phyloP scores from a whole-genome alignment of 2,113 vertebrate species.

The Colius striatus region DNA sequence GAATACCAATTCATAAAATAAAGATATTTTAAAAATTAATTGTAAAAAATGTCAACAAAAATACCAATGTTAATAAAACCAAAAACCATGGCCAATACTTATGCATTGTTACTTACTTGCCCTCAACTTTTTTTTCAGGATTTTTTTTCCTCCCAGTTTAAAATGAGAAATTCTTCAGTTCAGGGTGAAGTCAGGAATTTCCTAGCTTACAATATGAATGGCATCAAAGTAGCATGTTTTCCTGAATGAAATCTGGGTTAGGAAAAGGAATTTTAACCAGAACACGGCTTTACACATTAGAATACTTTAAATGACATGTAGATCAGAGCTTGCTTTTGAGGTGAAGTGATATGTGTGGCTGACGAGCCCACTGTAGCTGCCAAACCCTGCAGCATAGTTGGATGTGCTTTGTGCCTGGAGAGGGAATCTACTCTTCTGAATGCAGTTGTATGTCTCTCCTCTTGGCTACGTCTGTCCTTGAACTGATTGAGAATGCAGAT shows the following conservation, averaged over 20 bases:
- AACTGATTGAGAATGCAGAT: neutral
- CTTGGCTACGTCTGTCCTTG: neutral
- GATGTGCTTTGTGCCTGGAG: neutral
- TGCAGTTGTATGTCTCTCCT: neutral
- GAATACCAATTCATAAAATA: neutral
- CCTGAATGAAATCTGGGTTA: neutral
- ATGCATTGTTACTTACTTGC: neutral
- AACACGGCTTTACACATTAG: neutral
- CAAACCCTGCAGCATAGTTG: neutral
- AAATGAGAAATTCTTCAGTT: neutral
- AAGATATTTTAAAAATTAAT: neutral
- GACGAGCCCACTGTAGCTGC: rapidly evolving
- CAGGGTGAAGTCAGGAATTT: rapidly evolving
- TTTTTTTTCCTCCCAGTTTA: neutral
- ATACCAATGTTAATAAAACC: neutral
- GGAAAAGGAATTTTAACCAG: neutral
- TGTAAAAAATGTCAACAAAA: neutral
- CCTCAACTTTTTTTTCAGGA: neutral
- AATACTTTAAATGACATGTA: rapidly evolving
- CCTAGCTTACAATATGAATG: rapidly evolving
- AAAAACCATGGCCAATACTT: rapidly evolving
- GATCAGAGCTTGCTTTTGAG: neutral
- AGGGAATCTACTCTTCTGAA: no score
- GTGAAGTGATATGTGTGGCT: neutral
- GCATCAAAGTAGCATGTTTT: neutral